Evolutionary conservation across 2,113 vertebrate genomes (phyloP).

Genomic region (Nanorana parkeri): DNA sequence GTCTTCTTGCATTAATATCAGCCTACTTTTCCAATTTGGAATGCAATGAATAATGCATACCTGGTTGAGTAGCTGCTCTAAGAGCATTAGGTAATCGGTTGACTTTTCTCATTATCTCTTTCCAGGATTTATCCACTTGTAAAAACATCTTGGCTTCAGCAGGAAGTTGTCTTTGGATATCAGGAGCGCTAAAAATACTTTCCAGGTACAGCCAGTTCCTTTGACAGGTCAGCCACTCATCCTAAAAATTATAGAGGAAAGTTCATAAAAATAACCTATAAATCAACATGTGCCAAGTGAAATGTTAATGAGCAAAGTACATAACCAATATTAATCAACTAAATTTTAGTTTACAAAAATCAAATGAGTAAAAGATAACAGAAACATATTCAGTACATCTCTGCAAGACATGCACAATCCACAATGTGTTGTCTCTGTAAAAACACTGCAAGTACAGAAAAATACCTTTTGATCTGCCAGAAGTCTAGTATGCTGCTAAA

Average conservation of each 20-base stretch:
- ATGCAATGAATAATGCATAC: conserved; percentile 60
- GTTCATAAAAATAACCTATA: background rate
- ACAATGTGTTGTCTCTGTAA: too few species aligned
- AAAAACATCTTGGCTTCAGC: conserved; percentile 86
- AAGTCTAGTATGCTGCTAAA: too few species aligned
- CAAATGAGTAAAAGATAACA: too few species aligned
- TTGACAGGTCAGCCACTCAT: conserved; percentile 84
- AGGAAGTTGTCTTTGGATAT: conserved; percentile 81
- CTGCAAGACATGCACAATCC: too few species aligned
- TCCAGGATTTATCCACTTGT: conserved; percentile 85
- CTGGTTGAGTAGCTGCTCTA: conserved; percentile 75
- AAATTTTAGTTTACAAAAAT: too few species aligned
- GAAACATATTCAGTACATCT: too few species aligned
- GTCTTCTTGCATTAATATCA: too few species aligned
- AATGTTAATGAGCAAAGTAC: background rate
- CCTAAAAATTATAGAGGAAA: conserved; percentile 64
- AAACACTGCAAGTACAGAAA: too few species aligned
- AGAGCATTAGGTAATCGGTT: conserved; percentile 77
- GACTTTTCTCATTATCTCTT: conserved; percentile 82
- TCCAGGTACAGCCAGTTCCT: conserved; percentile 85
- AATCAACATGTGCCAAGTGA: background rate
- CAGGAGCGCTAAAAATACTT: conserved; percentile 83
- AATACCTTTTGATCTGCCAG: too few species aligned
- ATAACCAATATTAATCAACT: too few species aligned
- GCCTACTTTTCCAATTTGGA: too few species aligned